Conservation (phyloP, 2,797 vertebrate species). For the Clangula hyemalis region DNA sequence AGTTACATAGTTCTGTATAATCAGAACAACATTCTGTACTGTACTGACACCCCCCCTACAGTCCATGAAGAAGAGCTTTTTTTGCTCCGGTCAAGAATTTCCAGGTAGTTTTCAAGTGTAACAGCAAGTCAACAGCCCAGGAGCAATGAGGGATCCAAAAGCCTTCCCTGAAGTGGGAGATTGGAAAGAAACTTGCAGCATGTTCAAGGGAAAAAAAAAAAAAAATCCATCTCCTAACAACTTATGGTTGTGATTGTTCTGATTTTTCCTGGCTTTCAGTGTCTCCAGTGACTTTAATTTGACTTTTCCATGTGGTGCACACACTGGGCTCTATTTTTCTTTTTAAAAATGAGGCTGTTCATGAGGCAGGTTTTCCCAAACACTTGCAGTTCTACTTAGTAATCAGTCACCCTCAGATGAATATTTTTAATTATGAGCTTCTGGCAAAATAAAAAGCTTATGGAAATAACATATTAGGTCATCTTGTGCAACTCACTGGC, state of each 20-base stretch:
- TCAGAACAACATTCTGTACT: not conserved
- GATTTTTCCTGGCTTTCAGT: not conserved
- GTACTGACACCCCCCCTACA: not conserved
- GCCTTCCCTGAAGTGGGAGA: not conserved
- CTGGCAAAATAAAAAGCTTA: not conserved
- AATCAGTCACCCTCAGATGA: not conserved
- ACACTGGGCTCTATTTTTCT: not conserved
- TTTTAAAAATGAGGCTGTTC: not conserved
- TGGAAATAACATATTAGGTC: not conserved
- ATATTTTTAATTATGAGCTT: conserved; percentile 11
- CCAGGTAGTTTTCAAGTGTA: not conserved
- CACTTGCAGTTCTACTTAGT: not conserved
- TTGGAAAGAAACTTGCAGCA: not conserved
- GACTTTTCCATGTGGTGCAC: not conserved
- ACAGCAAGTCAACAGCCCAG: not conserved
- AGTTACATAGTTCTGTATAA: not conserved
- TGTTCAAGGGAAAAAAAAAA: not conserved
- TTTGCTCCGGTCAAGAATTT: not conserved
- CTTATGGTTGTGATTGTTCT: not conserved
- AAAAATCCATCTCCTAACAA: not conserved
- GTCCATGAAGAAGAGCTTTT: not conserved
- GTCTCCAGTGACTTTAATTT: not conserved
- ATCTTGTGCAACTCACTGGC: not conserved
- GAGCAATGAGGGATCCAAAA: not conserved
- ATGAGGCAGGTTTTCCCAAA: not conserved